A percentile compares a stretch with the other conserved stretches of the same genome.
Conservation (phyloP, 2,888 invertebrate species). For the Melipona bicolor region DNA sequence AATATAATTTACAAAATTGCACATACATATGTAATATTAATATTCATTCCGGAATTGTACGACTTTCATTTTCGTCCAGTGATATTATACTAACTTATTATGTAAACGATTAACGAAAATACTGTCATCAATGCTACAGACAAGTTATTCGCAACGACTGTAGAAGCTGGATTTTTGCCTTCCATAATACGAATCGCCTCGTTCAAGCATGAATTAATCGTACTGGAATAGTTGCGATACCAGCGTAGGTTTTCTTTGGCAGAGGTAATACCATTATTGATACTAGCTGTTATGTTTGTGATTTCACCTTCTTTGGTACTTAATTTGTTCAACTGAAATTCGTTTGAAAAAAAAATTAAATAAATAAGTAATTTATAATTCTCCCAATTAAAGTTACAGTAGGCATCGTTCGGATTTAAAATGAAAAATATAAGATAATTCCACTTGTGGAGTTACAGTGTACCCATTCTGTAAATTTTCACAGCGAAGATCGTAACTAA, state of each 20-base stretch:
- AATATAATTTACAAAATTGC: not conserved
- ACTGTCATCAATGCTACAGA: constrained; percentile 3
- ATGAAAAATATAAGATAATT: too few species aligned
- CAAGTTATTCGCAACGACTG: not conserved
- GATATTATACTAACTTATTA: not conserved
- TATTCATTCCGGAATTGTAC: not conserved
- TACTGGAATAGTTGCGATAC: constrained; percentile 18
- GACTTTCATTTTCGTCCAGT: not conserved
- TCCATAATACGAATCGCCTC: accelerated
- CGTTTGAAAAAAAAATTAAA: too few species aligned
- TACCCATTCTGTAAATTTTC: too few species aligned
- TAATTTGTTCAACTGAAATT: constrained; percentile 34
- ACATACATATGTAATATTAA: not conserved
- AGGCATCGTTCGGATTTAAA: too few species aligned
- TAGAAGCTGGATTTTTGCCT: not conserved
- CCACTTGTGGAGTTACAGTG: too few species aligned
- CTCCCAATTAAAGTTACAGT: too few species aligned
- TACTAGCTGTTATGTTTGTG: constrained; percentile 15
- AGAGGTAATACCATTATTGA: constrained; percentile 32
- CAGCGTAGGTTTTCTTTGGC: constrained; percentile 61
- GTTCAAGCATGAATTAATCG: not conserved
- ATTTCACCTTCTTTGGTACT: not conserved
- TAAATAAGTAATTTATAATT: too few species aligned
- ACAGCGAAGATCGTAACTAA: too few species aligned
- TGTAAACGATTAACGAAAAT: constrained; percentile 23